Percentiles rank a stretch among this genome's conserved stretches.
Conservation (phyloP, 2,797 vertebrate genomes). For the Tarsius wallacei region DNA sequence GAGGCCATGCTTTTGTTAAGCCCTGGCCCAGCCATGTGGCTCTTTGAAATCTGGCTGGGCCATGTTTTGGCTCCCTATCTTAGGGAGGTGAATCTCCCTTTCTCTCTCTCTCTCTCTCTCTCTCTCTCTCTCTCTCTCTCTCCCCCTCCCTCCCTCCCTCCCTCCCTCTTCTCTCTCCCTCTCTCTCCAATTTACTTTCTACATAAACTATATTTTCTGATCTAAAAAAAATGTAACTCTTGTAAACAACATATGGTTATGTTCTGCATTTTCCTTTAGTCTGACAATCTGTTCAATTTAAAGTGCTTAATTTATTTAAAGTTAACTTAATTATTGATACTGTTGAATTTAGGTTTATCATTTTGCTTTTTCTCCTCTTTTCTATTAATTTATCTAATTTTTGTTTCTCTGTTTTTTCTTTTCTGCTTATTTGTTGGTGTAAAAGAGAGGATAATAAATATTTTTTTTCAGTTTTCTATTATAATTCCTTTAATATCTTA, state of each 20-base stretch:
- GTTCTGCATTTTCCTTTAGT: constrained; percentile 45
- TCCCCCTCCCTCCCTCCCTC: too few relatives aligned
- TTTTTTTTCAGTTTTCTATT: neutral
- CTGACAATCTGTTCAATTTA: constrained; percentile 8
- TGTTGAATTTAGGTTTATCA: neutral
- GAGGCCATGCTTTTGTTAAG: too few relatives aligned
- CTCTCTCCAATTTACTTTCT: too few relatives aligned
- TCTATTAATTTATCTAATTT: constrained; percentile 25
- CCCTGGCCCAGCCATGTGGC: too few relatives aligned
- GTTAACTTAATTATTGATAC: constrained; percentile 2
- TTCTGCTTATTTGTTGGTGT: neutral
- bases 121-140: too few relatives aligned
- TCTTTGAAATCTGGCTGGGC: too few relatives aligned
- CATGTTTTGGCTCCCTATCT: too few relatives aligned
- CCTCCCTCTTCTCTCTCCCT: too few relatives aligned
- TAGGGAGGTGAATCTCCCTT: too few relatives aligned
- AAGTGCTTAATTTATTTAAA: constrained; percentile 57
- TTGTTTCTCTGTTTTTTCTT: constrained; percentile 3
- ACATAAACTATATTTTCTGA: too few relatives aligned
- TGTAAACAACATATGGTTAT: neutral
- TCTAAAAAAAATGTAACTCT: neutral
- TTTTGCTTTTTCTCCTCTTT: neutral
- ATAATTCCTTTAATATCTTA: constrained; percentile 8
- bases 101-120: too few relatives aligned
- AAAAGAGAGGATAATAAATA: neutral